Percentiles rank a stretch among this genome's conserved stretches.
Evolutionary conservation across 2,888 invertebrate genomes (phyloP).

Genomic region (Phyllotreta cruciferae): DNA sequence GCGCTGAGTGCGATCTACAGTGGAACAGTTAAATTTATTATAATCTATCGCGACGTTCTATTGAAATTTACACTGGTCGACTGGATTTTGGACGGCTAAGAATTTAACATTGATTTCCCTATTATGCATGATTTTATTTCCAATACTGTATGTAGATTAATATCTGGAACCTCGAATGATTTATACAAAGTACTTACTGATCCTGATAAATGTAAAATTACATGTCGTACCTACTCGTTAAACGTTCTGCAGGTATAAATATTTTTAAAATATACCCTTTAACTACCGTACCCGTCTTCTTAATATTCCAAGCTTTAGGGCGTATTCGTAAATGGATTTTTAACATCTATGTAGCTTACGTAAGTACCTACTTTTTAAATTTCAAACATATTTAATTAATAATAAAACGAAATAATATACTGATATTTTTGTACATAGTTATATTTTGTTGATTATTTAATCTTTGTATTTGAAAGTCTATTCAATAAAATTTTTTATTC

Average conservation of each 20-base stretch:
- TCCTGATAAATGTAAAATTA: slow-evolving; percentile 18
- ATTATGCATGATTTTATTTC: too few relatives aligned
- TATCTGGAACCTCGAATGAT: not conserved
- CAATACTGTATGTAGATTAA: too few relatives aligned
- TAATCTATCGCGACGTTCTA: too few relatives aligned
- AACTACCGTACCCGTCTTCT: slow-evolving; percentile 8
- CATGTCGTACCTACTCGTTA: slow-evolving; percentile 14
- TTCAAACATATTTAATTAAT: slow-evolving; percentile 19
- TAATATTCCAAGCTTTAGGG: slow-evolving; percentile 25
- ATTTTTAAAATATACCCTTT: slow-evolving; percentile 16
- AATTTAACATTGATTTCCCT: too few relatives aligned
- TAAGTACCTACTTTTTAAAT: slow-evolving; percentile 22
- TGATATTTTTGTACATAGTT: slow-evolving; percentile 30
- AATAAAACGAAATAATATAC: slow-evolving; percentile 26
- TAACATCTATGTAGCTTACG: slow-evolving; percentile 20
- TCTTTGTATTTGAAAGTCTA: slow-evolving; percentile 27
- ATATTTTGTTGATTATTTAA: slow-evolving; percentile 28
- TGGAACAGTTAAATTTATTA: too few relatives aligned
- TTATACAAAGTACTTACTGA: slow-evolving; percentile 2
- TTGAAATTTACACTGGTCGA: too few relatives aligned
- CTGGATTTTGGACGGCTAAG: too few relatives aligned
- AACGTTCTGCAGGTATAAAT: slow-evolving; percentile 11
- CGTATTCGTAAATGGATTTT: slow-evolving; percentile 10
- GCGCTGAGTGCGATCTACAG: too few relatives aligned
- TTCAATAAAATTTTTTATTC: slow-evolving; percentile 25